Conservation (phyloP, 1,140 invertebrate species). For the Drosophila tani region DNA sequence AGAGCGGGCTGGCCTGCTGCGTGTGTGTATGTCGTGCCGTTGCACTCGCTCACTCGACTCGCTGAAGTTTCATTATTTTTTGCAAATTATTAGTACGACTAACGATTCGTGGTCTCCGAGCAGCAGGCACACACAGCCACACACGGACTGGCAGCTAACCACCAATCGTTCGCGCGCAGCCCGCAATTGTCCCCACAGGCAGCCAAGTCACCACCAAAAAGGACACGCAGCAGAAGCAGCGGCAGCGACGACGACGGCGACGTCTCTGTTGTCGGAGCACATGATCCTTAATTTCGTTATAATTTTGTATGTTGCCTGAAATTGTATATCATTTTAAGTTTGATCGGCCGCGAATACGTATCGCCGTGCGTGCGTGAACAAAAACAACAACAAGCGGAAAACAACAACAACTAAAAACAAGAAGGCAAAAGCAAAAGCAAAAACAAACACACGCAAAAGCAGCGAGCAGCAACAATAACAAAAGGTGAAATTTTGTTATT, state of each 20-base stretch:
- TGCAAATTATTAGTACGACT: constrained; percentile 83
- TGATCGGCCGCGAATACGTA: constrained; percentile 85
- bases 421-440: constrained; percentile 14
- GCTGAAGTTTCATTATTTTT: constrained; percentile 76
- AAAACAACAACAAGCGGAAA: constrained; percentile 18
- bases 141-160: constrained; percentile 50
- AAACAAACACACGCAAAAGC: constrained; percentile 5
- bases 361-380: constrained; percentile 69
- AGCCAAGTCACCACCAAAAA: constrained; percentile 40
- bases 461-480: constrained; percentile 14
- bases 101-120: constrained; percentile 82
- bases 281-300: constrained; percentile 85
- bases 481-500: constrained; percentile 27
- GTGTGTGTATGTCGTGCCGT: constrained; percentile 21
- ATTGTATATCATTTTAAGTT: constrained; percentile 85
- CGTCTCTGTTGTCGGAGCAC: constrained; percentile 65
- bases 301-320: constrained; percentile 84
- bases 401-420: constrained; percentile 2
- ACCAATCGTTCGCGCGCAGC: constrained; percentile 81
- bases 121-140: constrained; percentile 10
- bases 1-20: constrained; percentile 32
- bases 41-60: constrained; percentile 11
- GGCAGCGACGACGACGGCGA: constrained; percentile 37
- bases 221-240: constrained; percentile 31
- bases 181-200: constrained; percentile 70